A percentile compares a stretch with the other conserved stretches of the same genome.
These are phyloP conservation scores for Belonocnema kinseyi DNA, from an alignment of 1,140 invertebrate species.

Conservation along the genomic window DNA sequence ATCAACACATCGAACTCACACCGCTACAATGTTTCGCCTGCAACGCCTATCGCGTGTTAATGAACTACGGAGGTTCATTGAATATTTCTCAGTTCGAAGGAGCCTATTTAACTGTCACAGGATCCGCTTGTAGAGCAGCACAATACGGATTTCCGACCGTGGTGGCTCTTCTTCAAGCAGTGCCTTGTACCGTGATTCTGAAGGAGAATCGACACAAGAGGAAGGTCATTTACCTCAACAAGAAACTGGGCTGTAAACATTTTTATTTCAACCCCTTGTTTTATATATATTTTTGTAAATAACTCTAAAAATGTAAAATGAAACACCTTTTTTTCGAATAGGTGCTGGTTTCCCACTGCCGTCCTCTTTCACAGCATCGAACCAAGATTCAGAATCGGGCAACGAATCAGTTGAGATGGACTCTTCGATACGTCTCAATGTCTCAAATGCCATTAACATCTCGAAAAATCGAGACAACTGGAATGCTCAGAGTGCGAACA, in stretches of 20 bases:
- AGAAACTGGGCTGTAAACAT: conserved; percentile 67
- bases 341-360: conserved; percentile 65
- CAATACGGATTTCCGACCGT: conserved; percentile 78
- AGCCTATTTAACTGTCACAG: conserved; percentile 77
- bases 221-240: conserved; percentile 71
- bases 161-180: conserved; percentile 75
- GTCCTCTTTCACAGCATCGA: conserved; percentile 48
- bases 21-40: conserved; percentile 78
- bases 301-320: conserved; percentile 12
- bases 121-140: conserved; percentile 75
- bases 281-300: neutral
- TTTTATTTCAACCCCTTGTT: neutral
- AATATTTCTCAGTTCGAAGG: conserved; percentile 76
- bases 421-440: conserved; percentile 54
- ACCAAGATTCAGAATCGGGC: conserved; percentile 67
- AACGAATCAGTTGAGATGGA: conserved; percentile 70
- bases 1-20: conserved; percentile 75
- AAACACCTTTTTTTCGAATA: conserved; percentile 33
- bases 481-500: conserved; percentile 39
- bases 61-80: conserved; percentile 75
- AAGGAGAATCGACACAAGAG: conserved; percentile 69
- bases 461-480: conserved; percentile 58
- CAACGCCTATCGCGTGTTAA: conserved; percentile 77
- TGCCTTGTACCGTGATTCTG: conserved; percentile 78
- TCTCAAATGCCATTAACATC: conserved; percentile 43